Conservation (phyloP, 2,113 vertebrate species). For the Pogonocichla stellata region DNA sequence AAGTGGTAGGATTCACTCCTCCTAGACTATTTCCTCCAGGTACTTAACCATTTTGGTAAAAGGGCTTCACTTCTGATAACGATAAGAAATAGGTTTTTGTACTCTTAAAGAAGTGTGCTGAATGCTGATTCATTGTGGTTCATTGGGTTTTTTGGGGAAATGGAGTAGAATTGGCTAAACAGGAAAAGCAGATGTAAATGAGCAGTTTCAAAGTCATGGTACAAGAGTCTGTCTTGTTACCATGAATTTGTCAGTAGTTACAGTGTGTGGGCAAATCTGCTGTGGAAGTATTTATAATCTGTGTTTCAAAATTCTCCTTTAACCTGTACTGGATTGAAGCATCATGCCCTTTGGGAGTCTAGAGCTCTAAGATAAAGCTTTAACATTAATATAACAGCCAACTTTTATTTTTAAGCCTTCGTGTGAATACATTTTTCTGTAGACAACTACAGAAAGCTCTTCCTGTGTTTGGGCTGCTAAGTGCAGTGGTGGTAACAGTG, state of each 20-base stretch:
- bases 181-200: background rate
- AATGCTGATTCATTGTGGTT: background rate
- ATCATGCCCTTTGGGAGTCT: background rate
- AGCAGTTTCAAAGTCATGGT: background rate
- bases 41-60: background rate
- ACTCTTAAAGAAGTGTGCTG: background rate
- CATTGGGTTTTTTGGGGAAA: rapidly evolving
- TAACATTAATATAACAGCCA: background rate
- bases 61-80: background rate
- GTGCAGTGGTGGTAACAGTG: background rate
- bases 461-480: background rate
- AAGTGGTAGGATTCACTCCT: background rate
- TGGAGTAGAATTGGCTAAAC: background rate
- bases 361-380: background rate
- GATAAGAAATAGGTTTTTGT: background rate
- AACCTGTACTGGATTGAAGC: background rate
- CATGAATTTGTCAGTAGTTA: background rate
- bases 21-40: background rate
- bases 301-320: background rate
- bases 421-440: background rate
- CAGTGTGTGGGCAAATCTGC: background rate
- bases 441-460: background rate
- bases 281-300: background rate
- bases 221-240: background rate
- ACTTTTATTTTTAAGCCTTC: background rate